Evolutionary conservation across 1,140 invertebrate species (phyloP), one percentile per base, ranked within the genome.

Genomic region (Tyrophagus putrescentiae): DNA sequence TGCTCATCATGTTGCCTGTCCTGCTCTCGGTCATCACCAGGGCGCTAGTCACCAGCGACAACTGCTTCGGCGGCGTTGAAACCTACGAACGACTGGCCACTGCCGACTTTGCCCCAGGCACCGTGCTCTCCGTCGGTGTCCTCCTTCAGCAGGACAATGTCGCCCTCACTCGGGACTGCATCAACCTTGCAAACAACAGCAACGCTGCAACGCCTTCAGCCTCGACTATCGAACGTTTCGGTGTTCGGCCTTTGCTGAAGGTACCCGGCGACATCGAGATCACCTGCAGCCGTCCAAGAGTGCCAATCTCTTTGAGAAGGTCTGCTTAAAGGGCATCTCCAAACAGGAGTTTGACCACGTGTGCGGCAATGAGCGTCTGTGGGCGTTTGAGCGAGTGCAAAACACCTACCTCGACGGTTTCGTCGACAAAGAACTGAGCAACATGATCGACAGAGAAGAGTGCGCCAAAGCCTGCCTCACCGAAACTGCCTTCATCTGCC

Each of bases 361-460:
- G 18, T 77, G 76, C 60, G 73, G 74, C 6, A 23, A 61, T 25
- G 74, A 76, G 57, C 67, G 74, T 4, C 64, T 76, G 5, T 77
- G 76, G 76, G 68, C 73, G 13, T 76, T 77, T 64, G 76, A 77
- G 53, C 59, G 76, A 33, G 73, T 77, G 5, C 61, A 72, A 9
- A 74, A 72, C 16, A 69, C 75, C 7, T 73, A 66, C 60, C 61
- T 77, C 18, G 74, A 76, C 28, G 75, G 73, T 9, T 76, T 71
- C 64, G 74, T 75, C 59, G 73, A 76, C 62, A 72, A 71, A 50
- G 71, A 72, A 50, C 67, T 73, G 25, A 60, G 65, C 11, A 71
- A 70, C 58, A 70, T 76, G 4, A 70, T 73, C 45, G 70, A 66
- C 0, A 71, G 73, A 59, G 69, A 69, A 1, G 76, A 77, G 36